These are phyloP conservation scores for Atrichornis clamosus DNA, from an alignment of 2,113 vertebrate species.

Conservation along the genomic window DNA sequence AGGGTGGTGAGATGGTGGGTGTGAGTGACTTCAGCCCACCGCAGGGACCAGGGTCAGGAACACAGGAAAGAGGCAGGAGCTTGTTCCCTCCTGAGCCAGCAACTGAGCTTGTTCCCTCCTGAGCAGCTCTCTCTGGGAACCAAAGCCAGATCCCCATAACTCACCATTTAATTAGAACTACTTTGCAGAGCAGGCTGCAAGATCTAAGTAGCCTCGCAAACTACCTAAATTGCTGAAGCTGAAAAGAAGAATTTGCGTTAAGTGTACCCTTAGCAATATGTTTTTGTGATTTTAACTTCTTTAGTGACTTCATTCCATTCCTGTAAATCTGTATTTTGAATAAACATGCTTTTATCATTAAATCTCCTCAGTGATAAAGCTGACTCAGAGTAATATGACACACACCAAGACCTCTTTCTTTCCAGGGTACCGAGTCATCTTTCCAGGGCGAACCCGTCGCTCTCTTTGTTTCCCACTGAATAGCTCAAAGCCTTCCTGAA, in stretches of 20 bases:
- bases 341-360: constrained; percentile 57
- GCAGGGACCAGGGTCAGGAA: background rate
- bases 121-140: background rate
- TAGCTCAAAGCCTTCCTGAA: background rate
- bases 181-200: background rate
- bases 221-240: background rate
- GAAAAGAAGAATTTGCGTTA: background rate
- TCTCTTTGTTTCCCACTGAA: constrained; percentile 22
- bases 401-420: background rate
- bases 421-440: constrained; percentile 21
- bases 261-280: background rate
- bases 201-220: background rate
- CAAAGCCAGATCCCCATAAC: background rate
- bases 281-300: constrained; percentile 19
- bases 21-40: background rate
- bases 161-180: background rate
- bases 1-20: background rate
- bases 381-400: constrained; percentile 57
- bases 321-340: constrained; percentile 37
- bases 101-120: too few species aligned
- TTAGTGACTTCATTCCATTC: constrained; percentile 1
- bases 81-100: background rate
- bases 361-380: constrained; percentile 39
- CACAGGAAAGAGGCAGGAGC: background rate
- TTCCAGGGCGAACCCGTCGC: background rate